Conservation (phyloP, 23 tunicate species). For the Diplosoma virens region DNA sequence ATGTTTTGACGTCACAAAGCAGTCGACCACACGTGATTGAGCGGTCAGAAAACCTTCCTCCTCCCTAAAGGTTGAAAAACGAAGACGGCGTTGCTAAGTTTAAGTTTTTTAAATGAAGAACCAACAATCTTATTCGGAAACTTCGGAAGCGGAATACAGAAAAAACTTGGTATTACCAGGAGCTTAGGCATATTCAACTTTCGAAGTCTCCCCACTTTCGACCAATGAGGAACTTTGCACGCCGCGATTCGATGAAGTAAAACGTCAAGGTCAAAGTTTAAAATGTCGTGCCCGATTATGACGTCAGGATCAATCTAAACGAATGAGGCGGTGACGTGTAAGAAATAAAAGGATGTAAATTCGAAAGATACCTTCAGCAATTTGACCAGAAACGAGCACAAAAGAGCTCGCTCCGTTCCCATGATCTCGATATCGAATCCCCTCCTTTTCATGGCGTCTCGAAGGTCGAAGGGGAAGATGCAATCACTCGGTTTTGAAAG, state of each 20-base stretch:
- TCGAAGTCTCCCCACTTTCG: conserved; percentile 74
- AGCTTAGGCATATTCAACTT: conserved; percentile 73
- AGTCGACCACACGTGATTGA: conserved; percentile 77
- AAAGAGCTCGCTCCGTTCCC: conserved; percentile 66
- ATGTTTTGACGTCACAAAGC: conserved; percentile 75
- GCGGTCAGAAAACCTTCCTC: conserved; percentile 64
- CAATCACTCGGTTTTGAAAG: conserved; percentile 78
- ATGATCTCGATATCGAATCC: conserved; percentile 56
- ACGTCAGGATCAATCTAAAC: conserved; percentile 90
- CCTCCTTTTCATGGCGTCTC: conserved; percentile 56
- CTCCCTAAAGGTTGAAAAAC: too few relatives aligned
- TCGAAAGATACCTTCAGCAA: conserved; percentile 53
- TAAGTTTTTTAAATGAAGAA: too few relatives aligned
- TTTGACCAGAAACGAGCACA: conserved; percentile 73
- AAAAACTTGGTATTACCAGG: too few relatives aligned
- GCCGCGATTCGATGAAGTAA: conserved; percentile 69
- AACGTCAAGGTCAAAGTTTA: conserved; percentile 85
- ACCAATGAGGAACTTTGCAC: conserved; percentile 85
- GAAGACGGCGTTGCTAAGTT: too few relatives aligned
- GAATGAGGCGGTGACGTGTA: too few relatives aligned
- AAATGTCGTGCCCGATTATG: conserved; percentile 84
- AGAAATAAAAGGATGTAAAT: too few relatives aligned
- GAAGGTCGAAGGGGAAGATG: conserved; percentile 77
- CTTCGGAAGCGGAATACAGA: too few relatives aligned
- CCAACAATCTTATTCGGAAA: too few relatives aligned